phyloP scores from a whole-genome alignment of 1,140 invertebrate species.

The Nasonia longicornis region DNA sequence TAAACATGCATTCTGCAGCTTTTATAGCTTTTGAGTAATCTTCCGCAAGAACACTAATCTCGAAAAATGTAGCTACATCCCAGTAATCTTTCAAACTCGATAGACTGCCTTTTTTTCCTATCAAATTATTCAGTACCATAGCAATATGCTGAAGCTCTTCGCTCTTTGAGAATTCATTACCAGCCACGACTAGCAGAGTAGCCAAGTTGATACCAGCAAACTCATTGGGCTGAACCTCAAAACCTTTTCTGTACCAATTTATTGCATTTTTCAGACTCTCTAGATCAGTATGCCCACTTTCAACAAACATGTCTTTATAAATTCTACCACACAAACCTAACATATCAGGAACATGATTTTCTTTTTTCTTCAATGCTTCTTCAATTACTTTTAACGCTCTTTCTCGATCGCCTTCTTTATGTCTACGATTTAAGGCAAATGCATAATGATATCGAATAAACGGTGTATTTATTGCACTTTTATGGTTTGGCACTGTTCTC shows the following conservation, averaged over 20 bases:
- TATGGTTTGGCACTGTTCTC: conserved; percentile 90
- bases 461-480: conserved; percentile 89
- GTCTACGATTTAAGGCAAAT: conserved; percentile 96
- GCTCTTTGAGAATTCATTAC: conserved; percentile 93
- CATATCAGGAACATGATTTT: conserved; percentile 96
- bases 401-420: conserved; percentile 93
- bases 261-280: conserved; percentile 93
- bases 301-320: conserved; percentile 99
- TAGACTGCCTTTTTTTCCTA: conserved; percentile 97
- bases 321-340: conserved; percentile 98
- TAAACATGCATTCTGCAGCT: conserved; percentile 99
- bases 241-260: conserved; percentile 98
- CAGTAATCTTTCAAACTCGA: conserved; percentile 96
- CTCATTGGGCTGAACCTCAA: conserved; percentile 97
- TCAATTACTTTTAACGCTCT: conserved; percentile 93
- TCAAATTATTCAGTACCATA: conserved; percentile 96
- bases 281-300: conserved; percentile 91
- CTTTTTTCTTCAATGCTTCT: conserved; percentile 90
- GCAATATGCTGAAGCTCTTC: conserved; percentile 92
- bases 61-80: conserved; percentile 99
- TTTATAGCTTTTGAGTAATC: conserved; percentile 97
- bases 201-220: conserved; percentile 99
- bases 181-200: conserved; percentile 96
- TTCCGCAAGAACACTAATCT: conserved; percentile 97
- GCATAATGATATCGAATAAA: conserved; percentile 95